Base-by-base conservation (phyloP, 2,797 vertebrate species). In the Cyprinodon diabolis region DNA sequence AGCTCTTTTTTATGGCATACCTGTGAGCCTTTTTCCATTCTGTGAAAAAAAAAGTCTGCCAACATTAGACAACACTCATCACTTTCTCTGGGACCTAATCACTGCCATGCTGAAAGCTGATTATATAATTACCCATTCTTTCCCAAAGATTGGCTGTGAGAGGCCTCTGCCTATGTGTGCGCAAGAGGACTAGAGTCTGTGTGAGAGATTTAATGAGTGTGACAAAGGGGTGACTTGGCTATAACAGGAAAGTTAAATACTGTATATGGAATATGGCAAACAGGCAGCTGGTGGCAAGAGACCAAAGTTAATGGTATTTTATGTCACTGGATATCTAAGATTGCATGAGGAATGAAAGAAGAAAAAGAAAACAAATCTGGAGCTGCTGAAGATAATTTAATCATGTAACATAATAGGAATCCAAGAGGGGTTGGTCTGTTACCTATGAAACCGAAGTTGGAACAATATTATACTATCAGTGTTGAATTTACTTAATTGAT, bases 91-190 rank as follows among this genome's bases (percentile, higher is more conserved):
- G 82, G 87, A 81, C 87, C 75, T 82, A 87, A 90, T 90, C 87
- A 82, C 65, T 84, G 81, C 84, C 75, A 90, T 49, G 12, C 81
- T 85, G 79, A 89, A 89, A 91, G 90, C 90, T 89, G 88, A 90
- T 92, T 89, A 87, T 91, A 91, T 88, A 91, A 90, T 93, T 92
- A 90, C 77, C 87, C 90, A 87, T 91, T 92, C 83, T 89, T 85
- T 91, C 68, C 75, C 60, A 86, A 86, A 87, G 84, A 86, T 81
- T 78, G 84, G 71, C 87, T 82, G 86, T 83, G 86, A 77, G 74
- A 77, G 70, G 60, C 25, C 56, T 78, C 74, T 1, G 81, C 25
- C 51, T 72, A 11, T 79, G 78, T 68, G 78, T 67, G 74, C 68
- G 72, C 55, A 77, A 74, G 68, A 76, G 49, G 25, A 57, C 55